Evolutionary conservation across 2,113 vertebrate species (phyloP).

Genomic region (Eulemur rufifrons): DNA sequence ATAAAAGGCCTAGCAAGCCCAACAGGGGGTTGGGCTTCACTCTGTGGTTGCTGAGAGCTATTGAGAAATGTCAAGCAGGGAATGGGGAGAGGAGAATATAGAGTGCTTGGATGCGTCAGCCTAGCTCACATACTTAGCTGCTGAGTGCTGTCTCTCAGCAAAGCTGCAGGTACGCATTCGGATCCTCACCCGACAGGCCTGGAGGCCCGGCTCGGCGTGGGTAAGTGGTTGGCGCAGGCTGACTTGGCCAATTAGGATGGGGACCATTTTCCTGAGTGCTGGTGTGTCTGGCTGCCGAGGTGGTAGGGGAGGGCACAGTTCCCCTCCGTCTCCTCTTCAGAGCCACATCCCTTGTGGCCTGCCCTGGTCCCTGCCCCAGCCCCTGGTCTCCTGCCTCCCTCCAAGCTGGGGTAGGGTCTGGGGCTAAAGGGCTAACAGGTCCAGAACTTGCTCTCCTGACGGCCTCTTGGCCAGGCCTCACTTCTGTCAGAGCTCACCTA

Average conservation of each 20-base stretch:
- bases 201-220: not conserved
- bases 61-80: not conserved
- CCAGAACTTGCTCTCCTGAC: not conserved
- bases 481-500: not conserved
- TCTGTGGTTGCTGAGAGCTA: not conserved
- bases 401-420: not conserved
- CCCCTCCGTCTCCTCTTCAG: not conserved
- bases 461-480: not conserved
- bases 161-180: not conserved
- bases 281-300: not conserved
- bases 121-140: not conserved
- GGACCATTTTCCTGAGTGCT: conserved; percentile 1
- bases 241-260: not conserved
- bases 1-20: not conserved
- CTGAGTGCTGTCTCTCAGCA: not conserved
- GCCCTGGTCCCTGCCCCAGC: not conserved
- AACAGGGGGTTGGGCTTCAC: not conserved
- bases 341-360: not conserved
- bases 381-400: not conserved
- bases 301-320: not conserved
- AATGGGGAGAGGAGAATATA: not conserved
- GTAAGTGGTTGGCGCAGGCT: not conserved
- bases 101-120: not conserved
- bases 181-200: not conserved
- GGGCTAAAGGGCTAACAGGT: not conserved